Percentiles rank a stretch among this genome's conserved stretches.
Evolutionary conservation across 2,797 vertebrate genomes (phyloP).

Genomic region (Protonibea diacanthus): DNA sequence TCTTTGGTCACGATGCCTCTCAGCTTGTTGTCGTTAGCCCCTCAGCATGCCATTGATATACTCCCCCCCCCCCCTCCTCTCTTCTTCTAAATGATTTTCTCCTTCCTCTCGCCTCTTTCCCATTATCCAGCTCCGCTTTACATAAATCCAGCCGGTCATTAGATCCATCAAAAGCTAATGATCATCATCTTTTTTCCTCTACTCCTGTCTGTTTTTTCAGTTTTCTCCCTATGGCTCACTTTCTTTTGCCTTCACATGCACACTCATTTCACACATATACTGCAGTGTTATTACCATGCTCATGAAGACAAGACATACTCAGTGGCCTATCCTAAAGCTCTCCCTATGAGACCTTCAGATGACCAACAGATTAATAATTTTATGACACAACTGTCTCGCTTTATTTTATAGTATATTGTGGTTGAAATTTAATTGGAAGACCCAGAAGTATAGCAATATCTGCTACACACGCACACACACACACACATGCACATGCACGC

Average conservation of each 20-base stretch:
- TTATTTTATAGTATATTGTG: background rate
- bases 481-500: too few relatives aligned
- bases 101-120: conserved; percentile 75
- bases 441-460: background rate
- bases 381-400: background rate
- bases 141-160: conserved; percentile 79
- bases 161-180: conserved; percentile 83
- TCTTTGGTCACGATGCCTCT: conserved; percentile 80
- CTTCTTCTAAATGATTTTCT: conserved; percentile 80
- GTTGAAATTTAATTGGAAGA: background rate
- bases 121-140: conserved; percentile 75
- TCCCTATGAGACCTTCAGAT: background rate
- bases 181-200: conserved; percentile 74
- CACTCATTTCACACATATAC: conserved; percentile 5
- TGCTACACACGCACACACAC: background rate
- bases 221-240: conserved; percentile 47
- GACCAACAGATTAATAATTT: conserved; percentile 7
- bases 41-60: conserved; percentile 79
- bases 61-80: conserved; percentile 55
- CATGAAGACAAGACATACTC: background rate
- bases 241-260: conserved; percentile 35
- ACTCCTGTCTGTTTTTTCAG: conserved; percentile 53
- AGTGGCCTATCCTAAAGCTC: too few relatives aligned
- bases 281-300: background rate
- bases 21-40: conserved; percentile 78